phyloP scores from a whole-genome alignment of 2,888 invertebrate genomes.

The Diplolepis rosae region DNA sequence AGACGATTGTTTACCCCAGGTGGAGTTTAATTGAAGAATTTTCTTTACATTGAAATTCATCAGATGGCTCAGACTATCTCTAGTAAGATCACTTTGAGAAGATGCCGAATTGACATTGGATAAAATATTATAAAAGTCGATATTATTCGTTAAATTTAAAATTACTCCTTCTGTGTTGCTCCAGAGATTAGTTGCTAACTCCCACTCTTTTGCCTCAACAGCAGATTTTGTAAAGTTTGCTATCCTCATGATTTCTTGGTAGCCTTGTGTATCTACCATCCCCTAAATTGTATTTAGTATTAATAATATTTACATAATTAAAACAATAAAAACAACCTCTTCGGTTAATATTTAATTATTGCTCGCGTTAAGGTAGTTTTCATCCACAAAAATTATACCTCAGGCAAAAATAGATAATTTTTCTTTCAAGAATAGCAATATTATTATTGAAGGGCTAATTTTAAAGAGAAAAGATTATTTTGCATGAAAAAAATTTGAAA shows the following conservation, averaged over 20 bases:
- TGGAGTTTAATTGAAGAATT: constrained; percentile 77
- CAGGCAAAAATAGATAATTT: too few relatives aligned
- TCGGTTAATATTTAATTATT: background rate
- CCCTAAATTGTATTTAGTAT: constrained; percentile 71
- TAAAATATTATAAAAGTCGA: constrained; percentile 90
- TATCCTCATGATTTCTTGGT: constrained; percentile 76
- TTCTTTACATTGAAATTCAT: constrained; percentile 84
- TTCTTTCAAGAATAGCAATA: too few relatives aligned
- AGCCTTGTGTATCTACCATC: constrained; percentile 82
- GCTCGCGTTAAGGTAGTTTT: too few relatives aligned
- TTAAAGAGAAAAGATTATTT: too few relatives aligned
- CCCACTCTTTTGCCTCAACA: constrained; percentile 77
- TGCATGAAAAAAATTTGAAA: too few relatives aligned
- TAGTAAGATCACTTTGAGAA: background rate
- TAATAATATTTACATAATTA: background rate
- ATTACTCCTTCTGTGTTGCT: constrained; percentile 79
- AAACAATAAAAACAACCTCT: background rate
- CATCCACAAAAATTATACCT: too few relatives aligned
- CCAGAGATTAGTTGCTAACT: constrained; percentile 80
- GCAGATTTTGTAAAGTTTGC: constrained; percentile 77
- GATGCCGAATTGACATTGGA: constrained; percentile 66
- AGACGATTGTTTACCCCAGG: constrained; percentile 80
- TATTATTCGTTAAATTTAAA: constrained; percentile 77
- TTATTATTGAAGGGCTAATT: too few relatives aligned
- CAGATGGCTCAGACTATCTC: constrained; percentile 71